Conservation (phyloP, 2,113 vertebrate species). For the Notothenia coriiceps region DNA sequence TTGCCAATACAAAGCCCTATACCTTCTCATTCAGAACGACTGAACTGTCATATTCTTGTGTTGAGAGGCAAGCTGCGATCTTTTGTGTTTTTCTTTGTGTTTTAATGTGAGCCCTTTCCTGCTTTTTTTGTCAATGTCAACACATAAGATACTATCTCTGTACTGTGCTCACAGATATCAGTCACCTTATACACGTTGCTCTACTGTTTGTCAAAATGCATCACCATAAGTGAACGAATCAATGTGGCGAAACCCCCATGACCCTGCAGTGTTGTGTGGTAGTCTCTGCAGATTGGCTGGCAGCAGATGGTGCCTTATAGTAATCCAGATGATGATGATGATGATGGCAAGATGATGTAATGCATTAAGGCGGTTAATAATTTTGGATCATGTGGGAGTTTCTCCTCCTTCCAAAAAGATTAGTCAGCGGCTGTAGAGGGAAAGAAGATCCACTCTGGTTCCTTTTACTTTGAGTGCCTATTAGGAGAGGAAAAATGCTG, state of each 20-base stretch:
- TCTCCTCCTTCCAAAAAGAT: not conserved
- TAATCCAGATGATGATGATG: conserved; percentile 26
- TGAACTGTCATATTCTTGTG: not conserved
- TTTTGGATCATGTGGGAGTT: not conserved
- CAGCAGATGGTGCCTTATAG: conserved; percentile 75
- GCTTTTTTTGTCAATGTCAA: not conserved
- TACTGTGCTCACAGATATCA: conserved; percentile 3
- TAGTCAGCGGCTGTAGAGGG: not conserved
- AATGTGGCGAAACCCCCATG: conserved; percentile 38
- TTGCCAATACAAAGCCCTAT: too few relatives aligned
- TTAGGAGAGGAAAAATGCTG: conserved; percentile 49
- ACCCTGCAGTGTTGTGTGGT: conserved; percentile 55
- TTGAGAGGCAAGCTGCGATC: not conserved
- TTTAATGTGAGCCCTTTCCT: conserved; percentile 9
- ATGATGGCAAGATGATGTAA: conserved; percentile 60
- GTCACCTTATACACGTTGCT: conserved; percentile 44
- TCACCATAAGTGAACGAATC: conserved; percentile 30
- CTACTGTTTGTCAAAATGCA: conserved; percentile 39
- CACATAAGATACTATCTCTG: conserved; percentile 34
- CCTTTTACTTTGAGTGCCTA: conserved; percentile 22
- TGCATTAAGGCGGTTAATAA: conserved; percentile 11
- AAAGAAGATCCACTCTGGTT: not conserved
- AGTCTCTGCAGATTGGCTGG: conserved; percentile 42
- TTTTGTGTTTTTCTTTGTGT: not conserved
- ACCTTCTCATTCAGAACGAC: not conserved